Percentiles rank a stretch among this genome's conserved stretches.
Evolutionary conservation across 2,888 invertebrate genomes (phyloP).

Genomic region (Saturnia pavonia): DNA sequence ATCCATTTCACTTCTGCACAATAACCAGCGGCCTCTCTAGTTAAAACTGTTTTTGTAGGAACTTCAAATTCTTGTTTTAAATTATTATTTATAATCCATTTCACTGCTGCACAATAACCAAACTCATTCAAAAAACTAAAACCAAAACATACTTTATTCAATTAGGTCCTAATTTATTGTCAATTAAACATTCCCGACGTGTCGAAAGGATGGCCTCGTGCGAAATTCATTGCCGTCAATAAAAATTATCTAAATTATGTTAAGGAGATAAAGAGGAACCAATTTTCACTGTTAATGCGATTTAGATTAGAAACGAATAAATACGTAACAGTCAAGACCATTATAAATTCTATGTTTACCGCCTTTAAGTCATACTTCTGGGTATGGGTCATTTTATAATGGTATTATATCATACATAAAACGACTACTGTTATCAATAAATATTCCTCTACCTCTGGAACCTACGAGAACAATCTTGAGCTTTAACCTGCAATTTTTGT

Average conservation of each 20-base stretch:
- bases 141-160: too few species aligned
- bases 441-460: not conserved
- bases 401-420: too few species aligned
- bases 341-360: not conserved
- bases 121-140: too few species aligned
- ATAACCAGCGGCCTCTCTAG: too few species aligned
- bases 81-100: too few species aligned
- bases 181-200: slow-evolving; percentile 32
- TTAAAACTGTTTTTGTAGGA: too few species aligned
- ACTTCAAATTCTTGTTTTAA: too few species aligned
- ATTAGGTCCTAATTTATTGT: slow-evolving; percentile 38
- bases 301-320: slow-evolving; percentile 22
- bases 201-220: slow-evolving; percentile 28
- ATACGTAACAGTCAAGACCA: not conserved
- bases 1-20: too few species aligned
- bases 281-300: slow-evolving; percentile 21
- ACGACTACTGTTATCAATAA: not conserved
- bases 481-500: not conserved
- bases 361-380: not conserved
- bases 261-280: slow-evolving; percentile 25
- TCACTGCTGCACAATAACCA: too few species aligned
- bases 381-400: not conserved
- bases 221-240: slow-evolving; percentile 42
- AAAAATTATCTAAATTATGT: slow-evolving; percentile 37
- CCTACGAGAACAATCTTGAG: not conserved